Evolutionary conservation across 2,797 vertebrate species (phyloP).

Genomic region (Xiphophorus birchmanni): DNA sequence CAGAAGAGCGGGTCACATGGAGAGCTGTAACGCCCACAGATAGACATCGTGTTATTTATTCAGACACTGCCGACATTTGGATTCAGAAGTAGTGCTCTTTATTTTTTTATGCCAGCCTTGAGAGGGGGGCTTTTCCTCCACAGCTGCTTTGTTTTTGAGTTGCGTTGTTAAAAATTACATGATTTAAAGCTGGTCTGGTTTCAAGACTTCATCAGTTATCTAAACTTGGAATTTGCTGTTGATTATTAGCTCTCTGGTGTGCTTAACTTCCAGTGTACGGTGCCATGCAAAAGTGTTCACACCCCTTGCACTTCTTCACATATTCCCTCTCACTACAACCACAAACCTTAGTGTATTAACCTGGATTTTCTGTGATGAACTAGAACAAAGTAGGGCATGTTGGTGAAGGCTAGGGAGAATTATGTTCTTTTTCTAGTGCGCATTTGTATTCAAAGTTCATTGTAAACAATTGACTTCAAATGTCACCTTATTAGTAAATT

Average conservation of each 20-base stretch:
- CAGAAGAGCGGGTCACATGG: constrained; percentile 37
- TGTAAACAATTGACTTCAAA: background rate
- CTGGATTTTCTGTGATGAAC: background rate
- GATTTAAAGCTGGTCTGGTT: constrained; percentile 64
- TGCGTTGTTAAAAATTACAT: constrained; percentile 47
- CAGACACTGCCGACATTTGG: constrained; percentile 62
- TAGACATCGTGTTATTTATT: constrained; percentile 64
- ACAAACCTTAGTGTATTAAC: background rate
- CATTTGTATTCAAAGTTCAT: background rate
- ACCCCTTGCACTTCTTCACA: background rate
- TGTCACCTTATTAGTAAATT: background rate
- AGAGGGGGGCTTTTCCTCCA: constrained; percentile 19
- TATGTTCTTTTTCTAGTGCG: background rate
- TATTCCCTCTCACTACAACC: background rate
- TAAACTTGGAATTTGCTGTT: constrained; percentile 43
- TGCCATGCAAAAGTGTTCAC: constrained; percentile 5
- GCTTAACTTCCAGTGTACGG: constrained; percentile 47
- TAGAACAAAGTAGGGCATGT: background rate
- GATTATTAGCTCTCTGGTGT: constrained; percentile 63
- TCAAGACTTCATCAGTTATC: constrained; percentile 70
- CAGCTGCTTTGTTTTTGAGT: constrained; percentile 47
- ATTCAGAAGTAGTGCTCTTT: constrained; percentile 54
- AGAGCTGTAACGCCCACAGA: constrained; percentile 44
- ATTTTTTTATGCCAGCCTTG: constrained; percentile 48
- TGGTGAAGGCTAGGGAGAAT: background rate